Conservation (phyloP, 2,797 vertebrate genomes). For the Eurystomus glaucurus region DNA sequence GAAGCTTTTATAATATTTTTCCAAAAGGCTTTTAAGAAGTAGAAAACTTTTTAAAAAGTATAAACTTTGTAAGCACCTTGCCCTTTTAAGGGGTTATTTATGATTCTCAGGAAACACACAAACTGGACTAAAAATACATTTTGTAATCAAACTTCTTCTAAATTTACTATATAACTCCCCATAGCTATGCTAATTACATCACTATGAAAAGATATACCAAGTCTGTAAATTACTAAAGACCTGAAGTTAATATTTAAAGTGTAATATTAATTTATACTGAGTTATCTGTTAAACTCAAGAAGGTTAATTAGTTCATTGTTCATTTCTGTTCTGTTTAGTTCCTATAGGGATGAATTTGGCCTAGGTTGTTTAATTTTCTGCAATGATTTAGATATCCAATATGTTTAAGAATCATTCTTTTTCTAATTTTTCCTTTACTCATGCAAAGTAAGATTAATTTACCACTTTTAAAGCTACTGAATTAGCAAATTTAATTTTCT, state of each 20-base stretch:
- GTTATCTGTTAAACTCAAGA: conserved; percentile 17
- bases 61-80: background rate
- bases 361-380: background rate
- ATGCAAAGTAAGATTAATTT: background rate
- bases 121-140: background rate
- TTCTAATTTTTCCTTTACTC: background rate
- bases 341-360: background rate
- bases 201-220: conserved; percentile 8
- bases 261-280: background rate
- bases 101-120: background rate
- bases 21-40: background rate
- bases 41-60: background rate
- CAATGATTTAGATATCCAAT: background rate
- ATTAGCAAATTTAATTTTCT: background rate
- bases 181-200: background rate
- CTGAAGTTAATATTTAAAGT: conserved; percentile 10
- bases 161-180: background rate
- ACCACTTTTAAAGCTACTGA: background rate
- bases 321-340: background rate
- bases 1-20: background rate
- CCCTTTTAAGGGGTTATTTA: background rate
- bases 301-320: conserved; percentile 1
- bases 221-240: conserved; percentile 3
- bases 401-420: background rate
- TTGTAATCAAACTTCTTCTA: background rate